Conservation (phyloP, 2,797 vertebrate genomes). For the Enteromius radiatus region DNA sequence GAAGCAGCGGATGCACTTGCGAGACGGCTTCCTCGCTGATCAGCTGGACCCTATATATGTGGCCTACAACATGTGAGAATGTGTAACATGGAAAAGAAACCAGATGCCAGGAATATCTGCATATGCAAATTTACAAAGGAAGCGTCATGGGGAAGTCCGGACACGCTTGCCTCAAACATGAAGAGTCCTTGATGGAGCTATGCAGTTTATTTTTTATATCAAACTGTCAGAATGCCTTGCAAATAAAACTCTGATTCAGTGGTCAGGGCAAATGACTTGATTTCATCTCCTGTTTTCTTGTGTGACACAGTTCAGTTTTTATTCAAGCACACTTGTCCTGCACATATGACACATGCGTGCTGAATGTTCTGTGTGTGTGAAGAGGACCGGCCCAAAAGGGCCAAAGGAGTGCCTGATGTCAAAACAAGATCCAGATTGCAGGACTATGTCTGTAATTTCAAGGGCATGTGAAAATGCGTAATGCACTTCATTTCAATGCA, state of each 20-base stretch:
- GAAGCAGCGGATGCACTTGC: conserved; percentile 46
- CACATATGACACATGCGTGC: background rate
- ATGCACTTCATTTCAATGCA: conserved; percentile 18
- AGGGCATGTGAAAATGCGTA: background rate
- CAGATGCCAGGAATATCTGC: conserved; percentile 54
- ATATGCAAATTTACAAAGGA: background rate
- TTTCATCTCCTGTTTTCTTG: conserved; percentile 18
- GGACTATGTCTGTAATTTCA: background rate
- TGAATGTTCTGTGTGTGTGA: conserved; percentile 23
- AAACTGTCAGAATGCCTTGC: conserved; percentile 58
- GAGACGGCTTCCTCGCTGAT: conserved; percentile 78
- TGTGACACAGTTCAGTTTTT: conserved; percentile 48
- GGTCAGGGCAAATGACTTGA: conserved; percentile 60
- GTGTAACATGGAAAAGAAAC: background rate
- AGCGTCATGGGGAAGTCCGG: conserved; percentile 13
- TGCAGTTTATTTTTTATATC: conserved; percentile 63
- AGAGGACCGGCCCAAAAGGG: background rate
- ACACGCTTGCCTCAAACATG: conserved; percentile 54
- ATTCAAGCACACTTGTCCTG: conserved; percentile 14
- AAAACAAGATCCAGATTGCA: background rate
- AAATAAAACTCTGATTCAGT: conserved; percentile 53
- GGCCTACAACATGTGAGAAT: conserved; percentile 93
- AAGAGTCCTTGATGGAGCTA: conserved; percentile 60
- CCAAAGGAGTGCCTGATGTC: conserved; percentile 15
- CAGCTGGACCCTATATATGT: conserved; percentile 91